A percentile compares a stretch with the other conserved stretches of the same genome.
phyloP scores from a whole-genome alignment of 2,113 vertebrate genomes.

The Megaceryle maxima region DNA sequence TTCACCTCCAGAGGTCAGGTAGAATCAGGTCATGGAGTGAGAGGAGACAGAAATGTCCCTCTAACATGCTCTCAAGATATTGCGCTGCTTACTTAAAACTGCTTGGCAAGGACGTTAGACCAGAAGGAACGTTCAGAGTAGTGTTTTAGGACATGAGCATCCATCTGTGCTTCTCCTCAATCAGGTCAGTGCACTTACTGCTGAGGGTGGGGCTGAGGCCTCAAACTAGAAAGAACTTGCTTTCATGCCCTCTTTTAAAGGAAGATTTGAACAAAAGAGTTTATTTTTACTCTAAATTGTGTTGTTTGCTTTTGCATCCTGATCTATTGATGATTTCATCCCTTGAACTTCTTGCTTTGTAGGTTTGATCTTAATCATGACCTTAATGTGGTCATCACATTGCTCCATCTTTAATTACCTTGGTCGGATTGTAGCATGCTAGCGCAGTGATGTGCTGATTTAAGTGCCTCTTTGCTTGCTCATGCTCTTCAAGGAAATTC shows the following conservation, averaged over 20 bases:
- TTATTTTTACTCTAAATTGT: neutral
- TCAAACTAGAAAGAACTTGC: neutral
- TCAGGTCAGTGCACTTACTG: neutral
- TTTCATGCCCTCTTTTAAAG: neutral
- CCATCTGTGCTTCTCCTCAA: neutral
- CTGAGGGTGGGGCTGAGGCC: neutral
- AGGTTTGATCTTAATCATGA: neutral
- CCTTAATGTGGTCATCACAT: slow-evolving; percentile 4
- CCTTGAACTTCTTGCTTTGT: neutral
- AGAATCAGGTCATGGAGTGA: neutral
- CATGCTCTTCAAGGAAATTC: slow-evolving; percentile 15
- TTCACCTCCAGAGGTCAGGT: neutral
- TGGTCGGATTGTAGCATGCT: neutral
- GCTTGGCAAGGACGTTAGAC: neutral
- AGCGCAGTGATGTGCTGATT: slow-evolving; percentile 9
- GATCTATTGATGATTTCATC: neutral
- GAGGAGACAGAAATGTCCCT: neutral
- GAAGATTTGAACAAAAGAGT: neutral
- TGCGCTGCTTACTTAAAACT: neutral
- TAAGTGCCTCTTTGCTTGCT: slow-evolving; percentile 38
- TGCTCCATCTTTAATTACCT: slow-evolving; percentile 15
- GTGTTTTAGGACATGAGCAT: neutral
- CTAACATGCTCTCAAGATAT: neutral
- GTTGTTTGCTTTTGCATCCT: neutral
- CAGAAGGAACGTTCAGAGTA: neutral